Base-by-base conservation (phyloP, 1,140 invertebrate genomes). In the Chrysomallon squamiferum region DNA sequence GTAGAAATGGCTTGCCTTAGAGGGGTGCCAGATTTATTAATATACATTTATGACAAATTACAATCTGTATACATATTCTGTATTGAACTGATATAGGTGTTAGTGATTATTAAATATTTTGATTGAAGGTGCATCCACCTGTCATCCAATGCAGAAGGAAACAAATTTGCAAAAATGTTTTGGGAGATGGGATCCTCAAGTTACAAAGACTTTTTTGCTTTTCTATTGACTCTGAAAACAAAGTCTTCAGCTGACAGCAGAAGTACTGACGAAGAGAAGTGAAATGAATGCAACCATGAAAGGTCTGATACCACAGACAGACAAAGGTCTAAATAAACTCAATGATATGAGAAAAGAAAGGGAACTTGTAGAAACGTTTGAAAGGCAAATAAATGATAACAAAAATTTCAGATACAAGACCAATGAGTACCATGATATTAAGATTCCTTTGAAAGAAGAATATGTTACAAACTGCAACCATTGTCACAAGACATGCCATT, bases 401-500 rank as follows among this genome's bases (percentile, higher is more conserved):
- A 57, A 63, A 59, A 66, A 76, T 41, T 74, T 74, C 43, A 59
- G 29, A 6, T 66, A 69, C 38, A 35, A 58, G 20, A 59, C 65
- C 1, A 30, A 61, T 5, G 56, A 66, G 50, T 50, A 43, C 15
- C 58, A 62, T 1, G 29, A 57, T 25, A 41, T 22, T 25, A 35
- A 68, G 38, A 38, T 56, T 20, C 32, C 57, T 5, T 29, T 72
- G 18, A 32, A 62, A 18, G 72, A 68, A 6, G 47, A 66, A 11
- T 65, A 65, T 64, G 71, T 74, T 9, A 76, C 74, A 13, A 76
- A 76, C 49, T 76, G 74, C 52, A 41, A 52, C 7, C 6, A 33
- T 29, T 76, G 74, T 41, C 65, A 76, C 30, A 30, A 22, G 4
- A 74, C 74, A 20, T 76, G 74, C 54, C 74, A 76, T 66, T 38